A percentile compares a stretch with the other conserved stretches of the same genome.
phyloP scores from a whole-genome alignment of 23 tunicate genomes.

The Styela plicata region DNA sequence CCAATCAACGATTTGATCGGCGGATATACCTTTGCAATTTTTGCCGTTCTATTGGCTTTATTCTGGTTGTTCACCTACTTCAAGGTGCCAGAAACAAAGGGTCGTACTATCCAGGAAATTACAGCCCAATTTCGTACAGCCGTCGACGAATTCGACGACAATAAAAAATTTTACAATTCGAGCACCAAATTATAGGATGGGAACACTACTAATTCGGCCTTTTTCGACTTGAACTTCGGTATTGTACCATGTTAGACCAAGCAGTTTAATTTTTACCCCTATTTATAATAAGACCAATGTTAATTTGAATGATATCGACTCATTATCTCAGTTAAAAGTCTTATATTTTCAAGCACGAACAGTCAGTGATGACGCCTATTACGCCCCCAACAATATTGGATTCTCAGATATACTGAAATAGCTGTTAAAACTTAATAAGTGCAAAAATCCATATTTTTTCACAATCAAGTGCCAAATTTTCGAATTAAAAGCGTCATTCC shows the following conservation, averaged over 20 bases:
- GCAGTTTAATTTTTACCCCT: not conserved
- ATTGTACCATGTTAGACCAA: not conserved
- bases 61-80: slow-evolving; percentile 74
- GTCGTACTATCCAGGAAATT: slow-evolving; percentile 63
- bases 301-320: no score
- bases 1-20: slow-evolving; percentile 59
- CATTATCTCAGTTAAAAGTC: no score
- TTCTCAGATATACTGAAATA: no score
- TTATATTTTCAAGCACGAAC: no score
- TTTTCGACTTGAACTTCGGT: not conserved
- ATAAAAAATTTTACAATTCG: slow-evolving; percentile 23
- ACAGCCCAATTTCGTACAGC: slow-evolving; percentile 50
- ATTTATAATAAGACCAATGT: no score
- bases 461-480: no score
- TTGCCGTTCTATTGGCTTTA: slow-evolving; percentile 65
- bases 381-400: no score
- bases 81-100: slow-evolving; percentile 96
- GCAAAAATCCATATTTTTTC: no score
- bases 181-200: slow-evolving; percentile 28
- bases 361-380: no score
- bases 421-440: no score
- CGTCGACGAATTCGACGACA: not conserved
- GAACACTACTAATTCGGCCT: not conserved
- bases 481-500: no score
- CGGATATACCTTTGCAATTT: slow-evolving; percentile 88